Evolutionary conservation across 2,888 invertebrate species (phyloP).

Genomic region (Stratiomys singularior): DNA sequence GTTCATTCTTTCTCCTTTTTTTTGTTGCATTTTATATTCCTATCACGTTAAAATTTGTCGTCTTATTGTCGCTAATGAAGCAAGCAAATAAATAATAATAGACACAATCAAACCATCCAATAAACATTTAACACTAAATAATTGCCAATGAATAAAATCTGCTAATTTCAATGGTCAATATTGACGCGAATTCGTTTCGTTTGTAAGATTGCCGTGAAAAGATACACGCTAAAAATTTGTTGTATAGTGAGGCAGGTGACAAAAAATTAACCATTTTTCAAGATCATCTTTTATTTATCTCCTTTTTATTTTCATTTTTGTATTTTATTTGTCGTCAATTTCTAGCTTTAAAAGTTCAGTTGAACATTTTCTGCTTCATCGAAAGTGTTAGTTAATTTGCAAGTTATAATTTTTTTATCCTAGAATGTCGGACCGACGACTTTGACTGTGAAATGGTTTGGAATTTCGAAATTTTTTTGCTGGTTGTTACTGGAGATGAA

Average conservation of each 20-base stretch:
- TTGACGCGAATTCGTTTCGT: background rate
- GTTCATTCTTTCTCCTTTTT: no score
- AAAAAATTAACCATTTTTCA: background rate
- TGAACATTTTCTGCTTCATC: background rate
- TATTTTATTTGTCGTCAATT: no score
- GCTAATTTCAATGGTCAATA: background rate
- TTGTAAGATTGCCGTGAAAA: background rate
- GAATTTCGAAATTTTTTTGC: no score
- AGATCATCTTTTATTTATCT: background rate
- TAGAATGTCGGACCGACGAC: no score
- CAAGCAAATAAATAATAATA: background rate
- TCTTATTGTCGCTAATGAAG: background rate
- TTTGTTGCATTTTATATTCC: no score
- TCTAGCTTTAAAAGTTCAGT: no score
- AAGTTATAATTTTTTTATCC: background rate
- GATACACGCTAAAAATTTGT: background rate
- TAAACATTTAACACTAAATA: background rate
- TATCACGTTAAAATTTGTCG: no score
- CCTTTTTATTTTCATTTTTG: background rate
- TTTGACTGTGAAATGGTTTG: no score
- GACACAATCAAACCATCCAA: slow-evolving; percentile 9
- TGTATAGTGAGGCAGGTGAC: background rate
- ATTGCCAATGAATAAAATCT: slow-evolving; percentile 12
- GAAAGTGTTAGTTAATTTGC: background rate
- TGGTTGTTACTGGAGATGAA: no score